Evolutionary conservation across 2,113 vertebrate genomes (phyloP), one percentile per base, ranked within the genome.

Genomic region (Pangasianodon gigas): DNA sequence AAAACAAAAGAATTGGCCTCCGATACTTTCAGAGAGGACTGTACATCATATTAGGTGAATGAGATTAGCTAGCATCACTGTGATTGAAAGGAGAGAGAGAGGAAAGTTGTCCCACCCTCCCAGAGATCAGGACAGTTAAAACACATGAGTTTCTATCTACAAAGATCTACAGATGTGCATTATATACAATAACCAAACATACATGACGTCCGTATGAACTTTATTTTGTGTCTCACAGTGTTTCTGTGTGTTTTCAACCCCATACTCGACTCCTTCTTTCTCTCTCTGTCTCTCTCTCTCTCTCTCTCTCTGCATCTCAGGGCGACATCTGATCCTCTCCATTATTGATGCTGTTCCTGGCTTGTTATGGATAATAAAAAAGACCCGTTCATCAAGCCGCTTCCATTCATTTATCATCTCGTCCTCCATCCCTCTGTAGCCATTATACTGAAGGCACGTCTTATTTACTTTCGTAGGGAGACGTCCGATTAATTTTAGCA

Each of bases 361-460:
- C 82, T 88, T 92, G 91, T 92, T 93, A 91, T 89, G 90, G 81
- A 88, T 91, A 88, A 90, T 91, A 92, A 91, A 93, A 92, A 88
- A 87, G 88, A 67, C 65, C 86, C 89, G 90, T 92, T 92, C 87
- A 92, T 92, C 89, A 90, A 87, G 67, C 46, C 3, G 44, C 62
- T 93, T 88, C 90, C 90, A 92, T 91, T 91, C 92, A 92, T 92
- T 81, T 54, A 88, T 91, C 90, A 92, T 89, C 82, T 80, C 67
- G 85, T 84, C 88, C 74, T 85, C 80, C 90, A 65, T 86, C 83
- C 88, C 87, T 83, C 85, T 65, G 89, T 69, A 89, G 81, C 90
- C 92, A 91, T 92, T 91, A 87, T 69, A 84, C 14, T 88, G 87
- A 89, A 80, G 86, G 87, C 87, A 91, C 84, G 82, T 89, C 92